A percentile compares a stretch with the other conserved stretches of the same genome.
These are phyloP conservation scores for Spodoptera littoralis DNA, from an alignment of 2,888 invertebrate species.

Conservation along the genomic window DNA sequence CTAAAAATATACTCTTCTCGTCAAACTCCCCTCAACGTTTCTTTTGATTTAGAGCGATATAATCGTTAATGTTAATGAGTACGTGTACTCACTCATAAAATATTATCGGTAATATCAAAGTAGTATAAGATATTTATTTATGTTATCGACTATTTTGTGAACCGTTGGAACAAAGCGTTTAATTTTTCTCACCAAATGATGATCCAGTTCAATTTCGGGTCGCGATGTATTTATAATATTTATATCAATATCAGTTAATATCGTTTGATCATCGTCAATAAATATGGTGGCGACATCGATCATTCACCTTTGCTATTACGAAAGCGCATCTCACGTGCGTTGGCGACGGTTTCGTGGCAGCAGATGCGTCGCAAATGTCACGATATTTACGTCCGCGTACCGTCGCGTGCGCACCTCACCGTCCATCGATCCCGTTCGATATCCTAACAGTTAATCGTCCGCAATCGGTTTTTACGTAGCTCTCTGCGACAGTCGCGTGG, in stretches of 20 bases:
- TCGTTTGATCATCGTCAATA: constrained; percentile 51
- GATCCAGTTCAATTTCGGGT: constrained; percentile 27
- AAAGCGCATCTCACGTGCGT: constrained; percentile 69
- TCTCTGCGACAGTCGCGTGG: constrained; percentile 57
- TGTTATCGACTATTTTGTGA: constrained; percentile 17
- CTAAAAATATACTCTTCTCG: constrained; percentile 63
- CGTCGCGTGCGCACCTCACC: constrained; percentile 70
- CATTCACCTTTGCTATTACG: constrained; percentile 83
- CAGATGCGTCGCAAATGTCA: constrained; percentile 62
- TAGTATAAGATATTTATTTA: constrained; percentile 3
- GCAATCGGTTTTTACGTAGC: constrained; percentile 64
- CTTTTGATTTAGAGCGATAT: constrained; percentile 66
- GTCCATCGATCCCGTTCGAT: constrained; percentile 75
- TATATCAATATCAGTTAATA: constrained; percentile 3
- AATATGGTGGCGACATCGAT: constrained; percentile 71
- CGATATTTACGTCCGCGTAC: constrained; percentile 78
- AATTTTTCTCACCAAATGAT: constrained; percentile 13
- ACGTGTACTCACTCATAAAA: constrained; percentile 49
- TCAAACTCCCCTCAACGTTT: constrained; percentile 56
- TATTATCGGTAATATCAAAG: constrained; percentile 39
- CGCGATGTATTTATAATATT: constrained; percentile 1
- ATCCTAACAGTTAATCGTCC: constrained; percentile 68
- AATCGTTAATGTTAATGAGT: constrained; percentile 62
- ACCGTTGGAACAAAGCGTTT: constrained; percentile 20
- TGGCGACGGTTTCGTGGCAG: constrained; percentile 49